Base-by-base conservation (phyloP, 2,797 vertebrate genomes). In the Lithobates sylvaticus region DNA sequence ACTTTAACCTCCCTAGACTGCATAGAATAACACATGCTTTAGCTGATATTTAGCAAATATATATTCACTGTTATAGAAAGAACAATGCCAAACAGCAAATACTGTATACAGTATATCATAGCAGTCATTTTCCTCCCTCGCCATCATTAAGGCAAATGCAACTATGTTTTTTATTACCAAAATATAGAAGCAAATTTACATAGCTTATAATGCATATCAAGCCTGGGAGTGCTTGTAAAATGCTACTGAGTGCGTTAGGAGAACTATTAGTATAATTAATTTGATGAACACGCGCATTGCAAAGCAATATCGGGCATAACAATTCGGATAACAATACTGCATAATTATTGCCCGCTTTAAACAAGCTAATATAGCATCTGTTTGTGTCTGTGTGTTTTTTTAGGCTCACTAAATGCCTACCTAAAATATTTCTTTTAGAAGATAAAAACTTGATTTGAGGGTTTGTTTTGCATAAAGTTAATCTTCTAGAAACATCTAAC, bases 281-380 rank as follows among this genome's bases (percentile, higher is more conserved):
- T 73, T 82, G 80, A 82, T 82, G 70, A 82, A 82, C 58, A 44
- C 26, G 21, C 54, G 44, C 79, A 73, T 73, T 61, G 50, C 18
- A 73, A 78, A 27, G 74, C 68, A 84, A 78, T 78, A 78, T 64
- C 44, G 54, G 47, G 36, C 83, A 77, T 50, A 69, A 76, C 73
- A 78, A 39, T 84, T 84, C 69, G 36, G 47, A 77, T 84, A 77
- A 84, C 72, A 77, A 84, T 84, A 32, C 47, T 42, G 32, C 64
- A 78, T 78, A 58, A 78, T 71, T 70, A 76, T 78, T 42, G 44
- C 50, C 75, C 44, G 67, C 65, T 70, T 29, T 23, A 39, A 70
- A 70, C 65, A 70, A 75, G 78, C 78, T 67, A 76, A 84, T 61
- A 44, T n/a, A 70, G 74, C 44, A 77, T 18, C 61, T 76, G 73